A percentile compares a stretch with the other conserved stretches of the same genome.
These are phyloP conservation scores for Fratercula arctica DNA, from an alignment of 2,797 vertebrate species.

Conservation along the genomic window DNA sequence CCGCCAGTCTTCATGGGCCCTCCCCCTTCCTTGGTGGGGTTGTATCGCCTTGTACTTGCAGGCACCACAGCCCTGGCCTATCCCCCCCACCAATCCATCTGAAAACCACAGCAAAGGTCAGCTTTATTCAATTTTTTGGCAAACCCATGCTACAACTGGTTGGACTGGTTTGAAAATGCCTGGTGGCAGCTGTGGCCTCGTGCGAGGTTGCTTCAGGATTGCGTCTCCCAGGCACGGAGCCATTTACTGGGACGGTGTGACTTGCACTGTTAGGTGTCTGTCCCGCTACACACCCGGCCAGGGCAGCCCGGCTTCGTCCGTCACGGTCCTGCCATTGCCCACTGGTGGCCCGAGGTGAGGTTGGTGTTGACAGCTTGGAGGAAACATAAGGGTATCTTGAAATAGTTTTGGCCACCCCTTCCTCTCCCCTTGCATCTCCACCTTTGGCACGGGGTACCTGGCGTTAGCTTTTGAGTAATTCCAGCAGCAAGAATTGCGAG, in stretches of 20 bases:
- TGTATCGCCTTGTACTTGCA: not conserved
- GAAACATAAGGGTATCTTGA: not conserved
- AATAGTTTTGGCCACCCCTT: not conserved
- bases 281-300: not conserved
- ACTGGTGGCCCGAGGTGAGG: fast-evolving
- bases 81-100: not conserved
- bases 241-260: fast-evolving
- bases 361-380: not conserved
- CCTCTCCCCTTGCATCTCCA: not conserved
- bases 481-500: not conserved
- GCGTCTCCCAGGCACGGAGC: not conserved
- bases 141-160: not conserved
- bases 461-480: not conserved
- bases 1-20: not conserved
- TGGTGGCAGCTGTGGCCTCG: fast-evolving
- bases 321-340: fast-evolving
- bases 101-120: not conserved
- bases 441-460: not conserved
- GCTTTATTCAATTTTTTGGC: not conserved
- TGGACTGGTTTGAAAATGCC: not conserved
- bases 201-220: not conserved
- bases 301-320: fast-evolving
- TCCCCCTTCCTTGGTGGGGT: not conserved
- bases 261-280: not conserved
- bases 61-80: fast-evolving